Base-by-base conservation (phyloP, 2,113 vertebrate species). In the Delphinapterus leucas region DNA sequence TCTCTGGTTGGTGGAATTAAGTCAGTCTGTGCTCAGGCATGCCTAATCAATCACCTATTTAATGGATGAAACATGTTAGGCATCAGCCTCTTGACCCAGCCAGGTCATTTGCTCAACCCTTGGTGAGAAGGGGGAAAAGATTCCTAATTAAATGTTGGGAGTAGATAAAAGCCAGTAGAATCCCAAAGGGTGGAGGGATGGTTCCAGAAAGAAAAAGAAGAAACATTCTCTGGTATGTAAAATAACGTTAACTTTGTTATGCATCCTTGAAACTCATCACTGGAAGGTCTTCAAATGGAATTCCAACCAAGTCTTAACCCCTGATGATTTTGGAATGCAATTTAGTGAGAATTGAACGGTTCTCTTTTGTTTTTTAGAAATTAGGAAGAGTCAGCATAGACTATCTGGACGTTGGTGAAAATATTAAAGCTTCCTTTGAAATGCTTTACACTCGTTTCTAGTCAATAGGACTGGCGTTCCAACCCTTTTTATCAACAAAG, bases 21-120 rank as follows among this genome's bases (percentile, higher is more conserved):
- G 28, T 55, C 44, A 33, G 10, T 31, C 47, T 13, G 4, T 67
- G 4, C 44, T 79, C 41, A 58, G 55, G 0, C 28, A 17, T 21
- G 47, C 41, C 38, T 18, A 58, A 58, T 26, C 10, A 53, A 68
- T 70, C 6, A 65, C 8, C 28, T 17, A 44, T 53, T 71, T n/a
- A 91, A 70, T 44, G 17, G 77, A 25, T 82, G 21, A 28, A 15
- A 71, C 31, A 26, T 18, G 36, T 6, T 31, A 44, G 28, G 20
- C 26, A 44, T 70, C 38, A 1, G 33, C 70, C 20, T 4, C 3
- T n/a, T 81, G 12, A 38, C 26, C 49, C 58, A 3, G 1, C 0
- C 9, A 5, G 8, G 26, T 68, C 47, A 80, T n/a, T 20, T 28
- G 6, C 6, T 36, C 23, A 36, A n/a, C 15, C 53, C 38, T 71